Percentiles rank a stretch among this genome's conserved stretches.
Evolutionary conservation across 2,888 invertebrate genomes (phyloP).

Genomic region (Oxystoma pomonae): DNA sequence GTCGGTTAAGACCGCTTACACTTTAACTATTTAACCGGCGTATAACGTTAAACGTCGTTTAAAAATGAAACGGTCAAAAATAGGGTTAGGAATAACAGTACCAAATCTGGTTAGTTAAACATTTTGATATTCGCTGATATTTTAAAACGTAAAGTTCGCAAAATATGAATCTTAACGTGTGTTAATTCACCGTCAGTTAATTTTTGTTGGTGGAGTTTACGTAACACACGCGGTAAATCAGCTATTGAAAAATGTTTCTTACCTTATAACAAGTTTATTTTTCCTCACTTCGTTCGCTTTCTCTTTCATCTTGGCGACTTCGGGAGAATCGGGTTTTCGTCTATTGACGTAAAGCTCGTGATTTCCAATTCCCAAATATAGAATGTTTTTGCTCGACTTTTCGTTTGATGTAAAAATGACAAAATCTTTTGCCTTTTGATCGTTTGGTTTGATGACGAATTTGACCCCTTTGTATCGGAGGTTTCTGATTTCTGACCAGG

Average conservation of each 20-base stretch:
- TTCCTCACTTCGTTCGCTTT: constrained; percentile 92
- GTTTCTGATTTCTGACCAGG: constrained; percentile 99
- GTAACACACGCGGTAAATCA: too few species aligned
- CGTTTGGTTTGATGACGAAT: constrained; percentile 98
- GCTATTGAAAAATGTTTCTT: constrained; percentile 4
- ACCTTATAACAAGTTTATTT: constrained; percentile 55
- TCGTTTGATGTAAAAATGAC: constrained; percentile 95
- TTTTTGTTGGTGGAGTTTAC: too few species aligned
- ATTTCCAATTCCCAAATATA: constrained; percentile 98
- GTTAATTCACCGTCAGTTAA: too few species aligned
- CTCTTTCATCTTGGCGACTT: constrained; percentile 99
- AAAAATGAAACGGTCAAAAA: too few species aligned
- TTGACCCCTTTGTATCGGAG: constrained; percentile 98
- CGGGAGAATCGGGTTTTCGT: constrained; percentile 97
- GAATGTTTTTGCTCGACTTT: constrained; percentile 94
- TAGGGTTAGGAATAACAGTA: too few species aligned
- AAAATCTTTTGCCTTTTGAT: constrained; percentile 98
- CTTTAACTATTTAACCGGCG: too few species aligned
- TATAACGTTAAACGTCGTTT: too few species aligned
- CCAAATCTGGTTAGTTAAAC: too few species aligned
- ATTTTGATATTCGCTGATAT: too few species aligned
- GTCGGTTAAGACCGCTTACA: too few species aligned
- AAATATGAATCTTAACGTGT: too few species aligned
- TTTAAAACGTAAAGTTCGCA: too few species aligned
- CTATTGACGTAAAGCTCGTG: constrained; percentile 98